Conservation (phyloP, 2,797 vertebrate genomes). For the Cynodonichthys magdalenae region DNA sequence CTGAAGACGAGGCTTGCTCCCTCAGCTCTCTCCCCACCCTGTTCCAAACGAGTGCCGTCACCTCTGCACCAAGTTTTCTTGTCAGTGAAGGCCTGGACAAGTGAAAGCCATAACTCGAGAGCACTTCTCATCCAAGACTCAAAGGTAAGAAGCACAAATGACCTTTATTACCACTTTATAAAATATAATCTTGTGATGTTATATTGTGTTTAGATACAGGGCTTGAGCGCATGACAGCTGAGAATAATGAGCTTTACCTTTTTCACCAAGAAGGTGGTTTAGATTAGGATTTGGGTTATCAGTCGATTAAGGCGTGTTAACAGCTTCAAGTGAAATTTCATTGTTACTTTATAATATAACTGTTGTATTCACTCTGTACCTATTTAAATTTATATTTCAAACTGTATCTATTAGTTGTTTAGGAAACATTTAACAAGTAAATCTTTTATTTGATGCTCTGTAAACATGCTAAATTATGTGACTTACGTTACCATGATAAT, state of each 20-base stretch:
- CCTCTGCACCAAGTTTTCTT: neutral
- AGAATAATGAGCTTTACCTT: conserved; percentile 13
- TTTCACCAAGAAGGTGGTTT: conserved; percentile 12
- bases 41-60: conserved; percentile 8
- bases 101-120: neutral
- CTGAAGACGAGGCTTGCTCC: conserved; percentile 46
- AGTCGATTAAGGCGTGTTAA: too few relatives aligned
- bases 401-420: neutral
- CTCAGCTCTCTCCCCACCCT: conserved; percentile 36
- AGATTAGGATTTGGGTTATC: conserved; percentile 16
- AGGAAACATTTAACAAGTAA: neutral
- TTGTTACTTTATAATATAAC: neutral
- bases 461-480: too few relatives aligned
- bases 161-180: too few relatives aligned
- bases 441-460: neutral
- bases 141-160: conserved; percentile 36
- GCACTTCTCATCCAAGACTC: neutral
- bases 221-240: too few relatives aligned
- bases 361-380: neutral
- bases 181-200: too few relatives aligned
- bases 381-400: neutral
- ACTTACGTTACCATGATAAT: too few relatives aligned
- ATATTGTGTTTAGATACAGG: too few relatives aligned
- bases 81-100: conserved; percentile 7
- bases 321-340: neutral